Conservation (phyloP, 1,140 invertebrate genomes). For the Charaxes varanes region DNA sequence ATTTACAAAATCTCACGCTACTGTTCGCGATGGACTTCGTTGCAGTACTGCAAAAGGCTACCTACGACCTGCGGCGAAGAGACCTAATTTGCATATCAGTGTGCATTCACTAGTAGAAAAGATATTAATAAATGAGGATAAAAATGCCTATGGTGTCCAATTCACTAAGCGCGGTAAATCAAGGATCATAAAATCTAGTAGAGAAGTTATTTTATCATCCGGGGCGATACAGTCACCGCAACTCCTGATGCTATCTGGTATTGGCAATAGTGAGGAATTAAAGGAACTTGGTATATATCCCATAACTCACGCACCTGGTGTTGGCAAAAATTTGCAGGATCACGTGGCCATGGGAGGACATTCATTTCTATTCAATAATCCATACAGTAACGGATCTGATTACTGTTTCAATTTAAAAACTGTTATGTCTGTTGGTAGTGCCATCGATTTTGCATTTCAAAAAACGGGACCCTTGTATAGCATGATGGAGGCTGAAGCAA, state of each 20-base stretch:
- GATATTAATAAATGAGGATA: slow-evolving; percentile 76
- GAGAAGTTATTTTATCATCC: slow-evolving; percentile 83
- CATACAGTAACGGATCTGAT: slow-evolving; percentile 53
- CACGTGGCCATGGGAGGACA: slow-evolving; percentile 80
- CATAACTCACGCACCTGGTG: slow-evolving; percentile 79
- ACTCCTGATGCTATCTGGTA: slow-evolving; percentile 86
- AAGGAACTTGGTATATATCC: slow-evolving; percentile 75
- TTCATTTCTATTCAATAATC: slow-evolving; percentile 74
- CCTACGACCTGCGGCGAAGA: slow-evolving; percentile 79
- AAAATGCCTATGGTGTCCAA: slow-evolving; percentile 77
- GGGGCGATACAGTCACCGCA: slow-evolving; percentile 85
- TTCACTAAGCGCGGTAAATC: slow-evolving; percentile 73
- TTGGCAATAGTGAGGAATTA: slow-evolving; percentile 81
- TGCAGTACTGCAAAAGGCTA: slow-evolving; percentile 90
- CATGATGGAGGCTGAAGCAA: slow-evolving; percentile 81
- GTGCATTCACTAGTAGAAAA: slow-evolving; percentile 79
- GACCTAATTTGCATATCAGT: slow-evolving; percentile 84
- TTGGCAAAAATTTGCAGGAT: slow-evolving; percentile 88
- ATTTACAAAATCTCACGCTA: slow-evolving; percentile 83
- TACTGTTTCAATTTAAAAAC: slow-evolving; percentile 78
- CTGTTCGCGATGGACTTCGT: slow-evolving; percentile 85
- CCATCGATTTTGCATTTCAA: slow-evolving; percentile 75
- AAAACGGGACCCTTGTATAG: slow-evolving; percentile 78
- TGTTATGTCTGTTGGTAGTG: slow-evolving; percentile 66
- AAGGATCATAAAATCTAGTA: slow-evolving; percentile 71